Percentiles rank a stretch among this genome's conserved stretches.
These are phyloP conservation scores for Lagorchestes hirsutus DNA, from an alignment of 2,797 vertebrate species.

Conservation along the genomic window DNA sequence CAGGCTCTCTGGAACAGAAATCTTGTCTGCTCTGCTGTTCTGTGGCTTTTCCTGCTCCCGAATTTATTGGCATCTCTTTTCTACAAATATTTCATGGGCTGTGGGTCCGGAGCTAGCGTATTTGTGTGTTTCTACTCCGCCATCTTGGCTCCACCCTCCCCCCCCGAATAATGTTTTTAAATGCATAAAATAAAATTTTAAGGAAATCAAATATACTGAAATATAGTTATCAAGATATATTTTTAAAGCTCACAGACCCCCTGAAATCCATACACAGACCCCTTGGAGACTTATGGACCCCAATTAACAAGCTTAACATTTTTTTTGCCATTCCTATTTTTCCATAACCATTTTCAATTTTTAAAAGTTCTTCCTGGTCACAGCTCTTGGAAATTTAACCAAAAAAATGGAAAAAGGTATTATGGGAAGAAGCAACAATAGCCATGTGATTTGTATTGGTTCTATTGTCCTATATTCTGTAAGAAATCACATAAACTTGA, in stretches of 20 bases:
- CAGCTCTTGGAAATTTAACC: not conserved
- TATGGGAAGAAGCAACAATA: not conserved
- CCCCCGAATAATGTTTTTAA: not conserved
- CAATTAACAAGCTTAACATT: not conserved
- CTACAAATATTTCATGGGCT: too few relatives aligned
- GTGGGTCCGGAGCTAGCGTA: too few relatives aligned
- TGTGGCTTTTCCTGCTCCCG: too few relatives aligned
- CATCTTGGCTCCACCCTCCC: too few relatives aligned
- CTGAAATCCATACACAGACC: not conserved
- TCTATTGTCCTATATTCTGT: not conserved
- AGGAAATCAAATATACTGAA: not conserved
- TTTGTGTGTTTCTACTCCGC: too few relatives aligned
- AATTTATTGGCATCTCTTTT: too few relatives aligned
- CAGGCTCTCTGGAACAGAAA: too few relatives aligned
- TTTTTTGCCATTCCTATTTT: not conserved
- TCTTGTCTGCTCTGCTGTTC: too few relatives aligned
- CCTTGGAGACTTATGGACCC: not conserved
- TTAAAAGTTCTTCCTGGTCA: not conserved
- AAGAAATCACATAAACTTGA: not conserved
- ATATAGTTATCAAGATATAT: not conserved
- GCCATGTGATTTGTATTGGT: not conserved
- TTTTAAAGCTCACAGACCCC: not conserved
- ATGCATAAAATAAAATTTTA: not conserved
- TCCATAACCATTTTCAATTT: not conserved
- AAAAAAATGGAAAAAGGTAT: not conserved